Evolutionary conservation across 1,140 invertebrate genomes (phyloP).

Genomic region (Drosophila neocordata): DNA sequence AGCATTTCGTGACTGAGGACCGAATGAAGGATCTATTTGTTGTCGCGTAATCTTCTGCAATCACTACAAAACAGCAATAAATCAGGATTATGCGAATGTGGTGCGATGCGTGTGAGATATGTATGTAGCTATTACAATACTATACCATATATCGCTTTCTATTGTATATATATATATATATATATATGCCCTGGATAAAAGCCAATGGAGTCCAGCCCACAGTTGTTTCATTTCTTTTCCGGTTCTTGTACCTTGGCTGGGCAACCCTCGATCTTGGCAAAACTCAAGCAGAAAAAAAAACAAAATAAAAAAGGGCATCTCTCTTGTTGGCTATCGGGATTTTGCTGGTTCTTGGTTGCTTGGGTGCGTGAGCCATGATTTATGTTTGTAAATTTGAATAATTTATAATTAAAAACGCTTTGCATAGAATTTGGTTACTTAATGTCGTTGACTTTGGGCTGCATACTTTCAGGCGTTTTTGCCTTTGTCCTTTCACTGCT

Average conservation of each 20-base stretch:
- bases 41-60: constrained; percentile 80
- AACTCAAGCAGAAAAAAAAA: neutral
- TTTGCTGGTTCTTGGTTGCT: constrained; percentile 11
- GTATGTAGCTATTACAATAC: constrained; percentile 4
- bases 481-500: constrained; percentile 36
- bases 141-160: too few species aligned
- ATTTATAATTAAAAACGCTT: constrained; percentile 80
- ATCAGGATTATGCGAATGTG: constrained; percentile 82
- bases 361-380: constrained; percentile 72
- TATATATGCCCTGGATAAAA: too few species aligned
- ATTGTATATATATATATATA: too few species aligned
- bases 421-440: constrained; percentile 76
- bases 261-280: constrained; percentile 38
- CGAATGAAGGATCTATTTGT: constrained; percentile 81
- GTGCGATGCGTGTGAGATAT: constrained; percentile 70
- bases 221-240: constrained; percentile 18
- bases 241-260: constrained; percentile 31
- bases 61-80: constrained; percentile 82
- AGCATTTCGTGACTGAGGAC: constrained; percentile 76
- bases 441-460: constrained; percentile 61
- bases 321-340: constrained; percentile 21
- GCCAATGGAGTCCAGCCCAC: constrained; percentile 41
- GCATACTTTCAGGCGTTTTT: constrained; percentile 49
- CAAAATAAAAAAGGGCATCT: constrained; percentile 18
- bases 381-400: constrained; percentile 79